phyloP scores from a whole-genome alignment of 1,140 invertebrate species.

The Gonatopus flavifemur region DNA sequence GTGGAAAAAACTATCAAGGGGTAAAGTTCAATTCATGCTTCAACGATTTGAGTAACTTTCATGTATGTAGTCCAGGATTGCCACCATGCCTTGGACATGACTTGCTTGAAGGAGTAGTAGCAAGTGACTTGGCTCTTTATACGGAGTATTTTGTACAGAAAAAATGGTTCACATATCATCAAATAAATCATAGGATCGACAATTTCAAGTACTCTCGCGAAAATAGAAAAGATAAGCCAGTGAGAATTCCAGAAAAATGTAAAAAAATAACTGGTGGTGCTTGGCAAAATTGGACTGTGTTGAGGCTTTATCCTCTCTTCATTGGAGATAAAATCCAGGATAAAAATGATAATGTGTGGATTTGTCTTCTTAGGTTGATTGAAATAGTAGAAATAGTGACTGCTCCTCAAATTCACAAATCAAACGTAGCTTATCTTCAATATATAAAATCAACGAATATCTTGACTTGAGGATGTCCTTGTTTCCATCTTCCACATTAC shows the following conservation, averaged over 20 bases:
- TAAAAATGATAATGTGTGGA: slow-evolving; percentile 14
- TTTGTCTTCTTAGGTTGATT: slow-evolving; percentile 7
- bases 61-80: no score
- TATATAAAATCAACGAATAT: no score
- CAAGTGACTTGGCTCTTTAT: no score
- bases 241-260: background rate
- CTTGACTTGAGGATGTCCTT: background rate
- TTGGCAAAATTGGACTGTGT: slow-evolving; percentile 5
- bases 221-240: background rate
- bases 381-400: no score
- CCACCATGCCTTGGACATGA: no score
- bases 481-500: background rate
- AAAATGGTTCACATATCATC: background rate
- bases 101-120: no score
- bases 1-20: no score
- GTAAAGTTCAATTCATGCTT: no score
- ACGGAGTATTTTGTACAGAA: background rate
- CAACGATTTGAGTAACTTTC: no score
- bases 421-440: slow-evolving; percentile 15
- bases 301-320: slow-evolving; percentile 19
- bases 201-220: background rate
- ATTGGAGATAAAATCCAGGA: slow-evolving; percentile 16
- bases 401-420: no score
- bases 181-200: background rate
- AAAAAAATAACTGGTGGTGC: background rate